A percentile compares a stretch with the other conserved stretches of the same genome.
Evolutionary conservation across 2,888 invertebrate genomes (phyloP).

Genomic region (Plutella xylostella): DNA sequence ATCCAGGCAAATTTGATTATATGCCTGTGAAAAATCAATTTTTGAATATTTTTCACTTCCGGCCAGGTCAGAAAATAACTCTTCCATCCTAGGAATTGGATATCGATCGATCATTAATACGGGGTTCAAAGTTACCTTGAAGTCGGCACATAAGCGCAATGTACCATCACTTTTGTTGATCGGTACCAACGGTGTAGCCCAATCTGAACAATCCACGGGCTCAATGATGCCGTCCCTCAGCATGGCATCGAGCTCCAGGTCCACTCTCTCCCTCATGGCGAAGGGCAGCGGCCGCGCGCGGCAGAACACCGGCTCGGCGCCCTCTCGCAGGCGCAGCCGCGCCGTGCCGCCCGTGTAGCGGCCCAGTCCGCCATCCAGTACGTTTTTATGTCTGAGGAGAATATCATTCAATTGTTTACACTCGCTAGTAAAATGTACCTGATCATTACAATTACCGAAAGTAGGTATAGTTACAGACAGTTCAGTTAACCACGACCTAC

Average conservation of each 20-base stretch:
- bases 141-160: conserved; percentile 10
- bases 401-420: background rate
- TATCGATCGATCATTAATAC: conserved; percentile 12
- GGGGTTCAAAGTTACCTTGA: conserved; percentile 10
- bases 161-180: conserved; percentile 12
- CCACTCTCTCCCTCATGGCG: background rate
- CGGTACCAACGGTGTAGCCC: conserved; percentile 18
- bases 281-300: background rate
- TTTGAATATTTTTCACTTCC: background rate
- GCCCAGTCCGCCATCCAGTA: background rate
- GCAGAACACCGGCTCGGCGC: background rate
- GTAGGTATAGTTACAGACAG: background rate
- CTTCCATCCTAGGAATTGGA: conserved; percentile 12
- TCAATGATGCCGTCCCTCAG: background rate
- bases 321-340: background rate
- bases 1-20: background rate
- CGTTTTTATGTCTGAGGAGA: background rate
- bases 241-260: background rate
- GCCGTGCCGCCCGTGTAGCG: background rate
- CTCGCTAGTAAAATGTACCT: background rate
- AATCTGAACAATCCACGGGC: conserved; percentile 12
- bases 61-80: background rate
- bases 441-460: background rate
- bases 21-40: background rate
- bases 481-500: background rate